Conservation (phyloP, 2,888 invertebrate species). For the Pyrochroa serraticornis region DNA sequence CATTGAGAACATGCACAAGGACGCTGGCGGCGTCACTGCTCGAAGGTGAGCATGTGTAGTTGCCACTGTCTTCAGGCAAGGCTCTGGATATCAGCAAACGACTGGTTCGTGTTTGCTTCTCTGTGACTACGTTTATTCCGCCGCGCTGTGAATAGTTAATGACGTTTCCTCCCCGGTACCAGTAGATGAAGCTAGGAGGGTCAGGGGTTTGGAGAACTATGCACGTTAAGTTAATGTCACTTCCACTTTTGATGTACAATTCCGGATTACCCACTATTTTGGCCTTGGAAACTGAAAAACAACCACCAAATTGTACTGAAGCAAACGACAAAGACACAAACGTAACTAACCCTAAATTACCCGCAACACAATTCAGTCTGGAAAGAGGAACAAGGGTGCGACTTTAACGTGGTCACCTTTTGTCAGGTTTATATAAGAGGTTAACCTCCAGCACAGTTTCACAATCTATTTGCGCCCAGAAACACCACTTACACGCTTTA, state of each 20-base stretch:
- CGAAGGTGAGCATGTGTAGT: constrained; percentile 85
- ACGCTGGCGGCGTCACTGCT: constrained; percentile 63
- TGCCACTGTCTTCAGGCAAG: constrained; percentile 81
- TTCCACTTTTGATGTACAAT: constrained; percentile 86
- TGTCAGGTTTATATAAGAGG: not conserved
- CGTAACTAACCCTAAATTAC: constrained; percentile 10
- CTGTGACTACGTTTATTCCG: constrained; percentile 85
- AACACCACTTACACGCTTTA: no score
- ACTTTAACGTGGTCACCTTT: constrained; percentile 3
- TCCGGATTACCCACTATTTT: constrained; percentile 86
- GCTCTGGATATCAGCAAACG: constrained; percentile 84
- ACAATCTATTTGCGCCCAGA: no score
- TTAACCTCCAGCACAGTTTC: no score
- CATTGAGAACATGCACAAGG: constrained; percentile 65
- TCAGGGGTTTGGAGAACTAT: constrained; percentile 83
- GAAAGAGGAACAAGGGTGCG: not conserved
- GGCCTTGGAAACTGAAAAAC: constrained; percentile 80
- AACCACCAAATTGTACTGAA: constrained; percentile 14
- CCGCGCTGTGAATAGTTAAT: constrained; percentile 86
- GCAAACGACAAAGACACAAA: constrained; percentile 12
- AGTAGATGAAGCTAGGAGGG: constrained; percentile 79
- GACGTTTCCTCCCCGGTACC: constrained; percentile 82
- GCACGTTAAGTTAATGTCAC: constrained; percentile 91
- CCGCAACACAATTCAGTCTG: not conserved
- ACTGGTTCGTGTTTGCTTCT: constrained; percentile 83